Base-by-base conservation (phyloP, 2,797 vertebrate genomes). In the Lateolabrax maculatus region DNA sequence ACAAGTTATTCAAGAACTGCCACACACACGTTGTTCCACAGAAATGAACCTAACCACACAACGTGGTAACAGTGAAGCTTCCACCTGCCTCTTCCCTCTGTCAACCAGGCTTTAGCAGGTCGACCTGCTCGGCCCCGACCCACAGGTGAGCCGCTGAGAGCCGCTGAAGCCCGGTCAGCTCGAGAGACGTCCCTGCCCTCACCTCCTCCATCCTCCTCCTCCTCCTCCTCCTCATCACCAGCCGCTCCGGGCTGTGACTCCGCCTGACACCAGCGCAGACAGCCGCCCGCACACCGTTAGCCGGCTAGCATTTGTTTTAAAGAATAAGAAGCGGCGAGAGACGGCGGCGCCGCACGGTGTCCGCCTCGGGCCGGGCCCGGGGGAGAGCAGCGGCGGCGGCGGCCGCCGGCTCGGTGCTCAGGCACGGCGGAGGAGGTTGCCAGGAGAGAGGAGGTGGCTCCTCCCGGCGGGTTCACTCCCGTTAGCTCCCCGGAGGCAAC, bases 221-320 rank as follows among this genome's bases (percentile, higher is more conserved):
- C n/a, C n/a, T n/a, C n/a, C n/a, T n/a, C n/a, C n/a, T 41, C 5
- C 15, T 6, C 9, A 9, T 27, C 5, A 29, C 49, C 23, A 66
- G 55, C 2, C 1, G 10, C 39, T 46, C 18, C 37, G 5, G 23
- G n/a, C 3, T 21, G 19, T 23, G 27, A 36, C 44, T 71, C 9
- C 11, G 55, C 21, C 43, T 10, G 29, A 18, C 41, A 46, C 34
- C 11, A 60, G 25, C 55, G 21, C 5, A 36, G 46, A 46, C 31
- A 44, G 65, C 48, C 39, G 36, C 29, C 25, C 60, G 37, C 44
- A 36, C 37, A 57, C 29, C 44, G 75, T 82, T 85, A 90, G 88
- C 87, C 39, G 6, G 74, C 57, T 90, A 89, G 89, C 90, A 77
- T 81, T 37, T 71, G 77, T 84, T 29, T n/a, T n/a, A n/a, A n/a